Percentiles rank a stretch among this genome's conserved stretches.
phyloP scores from a whole-genome alignment of 2,797 vertebrate species.

The Leptatherina wallacei region DNA sequence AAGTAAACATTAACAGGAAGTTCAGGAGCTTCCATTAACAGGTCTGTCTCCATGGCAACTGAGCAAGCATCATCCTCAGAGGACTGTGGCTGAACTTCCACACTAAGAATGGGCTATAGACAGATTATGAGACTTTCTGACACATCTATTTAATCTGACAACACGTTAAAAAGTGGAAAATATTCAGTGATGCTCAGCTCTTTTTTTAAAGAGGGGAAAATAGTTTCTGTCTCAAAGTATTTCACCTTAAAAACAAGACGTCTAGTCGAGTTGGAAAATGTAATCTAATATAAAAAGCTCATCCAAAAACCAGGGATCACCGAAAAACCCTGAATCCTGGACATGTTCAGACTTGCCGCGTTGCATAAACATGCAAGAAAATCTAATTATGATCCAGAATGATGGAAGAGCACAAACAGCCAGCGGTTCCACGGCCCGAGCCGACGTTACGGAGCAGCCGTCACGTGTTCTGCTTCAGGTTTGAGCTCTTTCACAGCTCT shows the following conservation, averaged over 20 bases:
- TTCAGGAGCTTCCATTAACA: too few species aligned
- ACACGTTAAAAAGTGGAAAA: background rate
- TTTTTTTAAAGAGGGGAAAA: background rate
- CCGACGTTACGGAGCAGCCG: background rate
- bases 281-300: conserved; percentile 2
- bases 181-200: background rate
- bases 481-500: background rate
- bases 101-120: too few species aligned
- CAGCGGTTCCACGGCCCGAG: background rate
- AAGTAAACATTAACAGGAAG: background rate
- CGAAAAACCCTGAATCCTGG: conserved; percentile 6
- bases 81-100: background rate
- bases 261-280: conserved; percentile 9
- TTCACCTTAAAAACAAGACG: conserved; percentile 9
- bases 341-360: conserved; percentile 56
- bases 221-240: background rate
- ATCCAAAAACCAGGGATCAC: conserved; percentile 16
- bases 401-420: background rate
- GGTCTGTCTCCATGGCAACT: background rate
- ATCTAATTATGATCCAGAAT: conserved; percentile 5
- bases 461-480: background rate
- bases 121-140: too few species aligned
- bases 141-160: too few species aligned
- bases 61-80: background rate
- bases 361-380: conserved; percentile 21